Base-by-base conservation (phyloP, 2,888 invertebrate species). In the Cephus runcator region DNA sequence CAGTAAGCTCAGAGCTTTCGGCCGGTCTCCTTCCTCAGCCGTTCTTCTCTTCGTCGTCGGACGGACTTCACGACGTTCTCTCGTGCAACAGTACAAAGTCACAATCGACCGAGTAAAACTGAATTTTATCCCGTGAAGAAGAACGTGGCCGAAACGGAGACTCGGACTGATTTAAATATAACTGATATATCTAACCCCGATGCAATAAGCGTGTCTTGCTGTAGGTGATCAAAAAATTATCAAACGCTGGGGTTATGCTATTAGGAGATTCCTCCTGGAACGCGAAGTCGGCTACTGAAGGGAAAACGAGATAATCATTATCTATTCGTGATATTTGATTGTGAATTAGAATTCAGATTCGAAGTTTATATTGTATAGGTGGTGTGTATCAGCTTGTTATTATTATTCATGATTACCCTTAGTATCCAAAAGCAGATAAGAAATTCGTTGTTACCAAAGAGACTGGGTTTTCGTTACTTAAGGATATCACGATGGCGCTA, bases 1-100 rank as follows among this genome's bases (percentile, higher is more conserved):
- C 90, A 91, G 91, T 91, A 88, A 90, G 91, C 90, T 90, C 87
- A 84, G 87, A 90, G 90, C 90, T 90, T 89, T 88, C 86, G 85
- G 82, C 82, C 88, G 88, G 87, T 87, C 80, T 85, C 84, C 83
- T 84, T 79, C 79, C 12, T 31, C 71, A 15, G 31, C 71, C 71
- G 71, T 34, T 31, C 56, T 56, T 23, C 56, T 56, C 56, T 56
- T 56, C 6, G 9, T 23, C 56, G 56, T 56, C 23, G 9, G 2
- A 56, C 56, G 56, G 56, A 56, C 56, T 56, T 56, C 56, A 56
- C 56, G 56, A 23, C 56, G 56, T 23, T 56, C 23, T 56, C 23
- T 56, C 23, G 56, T 23, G 56, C 56, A 23, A 56, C 56, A 56
- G 56, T 56, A 56, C 9, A 56, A 40, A 56, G 56, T 23, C 15